A percentile compares a stretch with the other conserved stretches of the same genome.
These are phyloP conservation scores for Microtus oregoni DNA, from an alignment of 2,113 vertebrate species.

Conservation along the genomic window DNA sequence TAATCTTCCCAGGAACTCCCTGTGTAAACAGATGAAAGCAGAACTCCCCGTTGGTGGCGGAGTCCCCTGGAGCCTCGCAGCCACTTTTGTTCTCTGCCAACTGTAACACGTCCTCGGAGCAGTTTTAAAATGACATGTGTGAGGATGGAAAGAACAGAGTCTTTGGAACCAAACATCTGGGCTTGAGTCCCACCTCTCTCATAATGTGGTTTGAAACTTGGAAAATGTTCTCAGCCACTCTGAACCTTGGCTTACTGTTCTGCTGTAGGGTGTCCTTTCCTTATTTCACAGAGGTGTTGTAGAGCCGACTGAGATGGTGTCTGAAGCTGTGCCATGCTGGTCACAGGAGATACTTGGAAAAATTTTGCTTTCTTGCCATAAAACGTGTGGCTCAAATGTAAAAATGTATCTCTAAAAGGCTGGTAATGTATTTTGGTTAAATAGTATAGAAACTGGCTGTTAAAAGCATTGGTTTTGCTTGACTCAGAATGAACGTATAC, in stretches of 20 bases:
- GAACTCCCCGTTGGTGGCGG: not conserved
- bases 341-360: not conserved
- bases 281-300: not conserved
- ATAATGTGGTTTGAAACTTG: conserved; percentile 24
- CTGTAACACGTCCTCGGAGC: not conserved
- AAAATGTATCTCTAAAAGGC: not conserved
- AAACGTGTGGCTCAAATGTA: not conserved
- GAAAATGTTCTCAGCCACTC: conserved; percentile 1
- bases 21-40: not conserved
- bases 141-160: conserved; percentile 12
- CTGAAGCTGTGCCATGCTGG: not conserved
- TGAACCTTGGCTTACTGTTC: not conserved
- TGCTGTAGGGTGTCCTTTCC: not conserved
- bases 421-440: conserved; percentile 7
- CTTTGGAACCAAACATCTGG: conserved; percentile 34
- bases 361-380: not conserved
- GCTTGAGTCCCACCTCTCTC: not conserved
- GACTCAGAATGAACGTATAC: not conserved
- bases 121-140: conserved; percentile 43
- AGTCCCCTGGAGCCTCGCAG: not conserved
- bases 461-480: not conserved
- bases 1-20: not conserved
- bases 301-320: not conserved
- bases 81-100: not conserved
- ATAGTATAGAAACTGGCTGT: not conserved